Conservation (phyloP, 2,888 invertebrate species). For the Noctua janthe region DNA sequence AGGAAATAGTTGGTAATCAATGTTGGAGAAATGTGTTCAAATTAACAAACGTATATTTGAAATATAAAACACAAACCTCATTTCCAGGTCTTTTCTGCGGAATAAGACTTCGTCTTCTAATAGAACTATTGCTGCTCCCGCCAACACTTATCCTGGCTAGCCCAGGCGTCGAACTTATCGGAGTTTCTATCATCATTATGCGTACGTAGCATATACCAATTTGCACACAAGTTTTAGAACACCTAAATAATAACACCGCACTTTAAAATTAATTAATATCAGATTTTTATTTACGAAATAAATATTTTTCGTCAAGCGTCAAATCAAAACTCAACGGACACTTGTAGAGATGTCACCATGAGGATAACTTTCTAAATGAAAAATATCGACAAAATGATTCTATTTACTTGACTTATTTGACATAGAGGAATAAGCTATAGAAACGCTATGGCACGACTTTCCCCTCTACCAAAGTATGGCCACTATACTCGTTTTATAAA, state of each 20-base stretch:
- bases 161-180: conserved; percentile 80
- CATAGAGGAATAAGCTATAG: neutral
- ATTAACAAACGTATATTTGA: neutral
- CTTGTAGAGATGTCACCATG: conserved; percentile 11
- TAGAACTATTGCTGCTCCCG: conserved; percentile 82
- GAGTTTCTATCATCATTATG: conserved; percentile 80
- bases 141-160: conserved; percentile 80
- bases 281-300: conserved; percentile 20
- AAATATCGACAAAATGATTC: neutral
- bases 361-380: neutral
- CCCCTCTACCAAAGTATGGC: too few relatives aligned
- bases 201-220: conserved; percentile 35
- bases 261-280: neutral
- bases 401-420: too few relatives aligned
- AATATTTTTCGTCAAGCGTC: conserved; percentile 42
- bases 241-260: conserved; percentile 7
- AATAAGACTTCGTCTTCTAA: conserved; percentile 82
- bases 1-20: neutral
- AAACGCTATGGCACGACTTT: neutral
- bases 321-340: conserved; percentile 71
- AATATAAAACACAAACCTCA: conserved; percentile 76
- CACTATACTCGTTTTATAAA: too few relatives aligned
- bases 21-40: neutral
- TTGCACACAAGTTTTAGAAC: conserved; percentile 2
- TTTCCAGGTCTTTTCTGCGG: conserved; percentile 76